These are phyloP conservation scores for Reticulitermes lucifugus DNA, from an alignment of 2,888 invertebrate species.

Conservation along the genomic window DNA sequence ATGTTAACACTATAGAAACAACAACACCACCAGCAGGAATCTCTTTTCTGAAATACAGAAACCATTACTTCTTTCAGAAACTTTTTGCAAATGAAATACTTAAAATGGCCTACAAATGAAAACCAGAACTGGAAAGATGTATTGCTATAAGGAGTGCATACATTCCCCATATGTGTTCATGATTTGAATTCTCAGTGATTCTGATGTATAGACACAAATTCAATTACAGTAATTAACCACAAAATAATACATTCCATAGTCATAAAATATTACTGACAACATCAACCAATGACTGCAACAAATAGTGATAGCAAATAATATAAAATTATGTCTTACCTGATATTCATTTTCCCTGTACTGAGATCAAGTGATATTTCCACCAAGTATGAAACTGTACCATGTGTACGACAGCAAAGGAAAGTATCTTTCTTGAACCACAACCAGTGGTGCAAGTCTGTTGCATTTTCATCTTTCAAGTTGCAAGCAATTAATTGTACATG, in stretches of 20 bases:
- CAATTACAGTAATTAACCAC: too few relatives aligned
- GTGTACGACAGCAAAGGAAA: slow-evolving; percentile 62
- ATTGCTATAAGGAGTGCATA: too few relatives aligned
- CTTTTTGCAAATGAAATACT: too few relatives aligned
- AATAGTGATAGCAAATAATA: not conserved
- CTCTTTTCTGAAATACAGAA: slow-evolving; percentile 54
- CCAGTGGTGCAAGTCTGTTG: slow-evolving; percentile 65
- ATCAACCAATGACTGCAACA: too few relatives aligned
- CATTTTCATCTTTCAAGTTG: not conserved
- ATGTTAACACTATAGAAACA: slow-evolving; percentile 58
- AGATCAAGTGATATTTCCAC: slow-evolving; percentile 7
- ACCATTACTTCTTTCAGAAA: too few relatives aligned
- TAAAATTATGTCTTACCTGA: slow-evolving; percentile 55
- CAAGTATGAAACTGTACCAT: slow-evolving; percentile 55
- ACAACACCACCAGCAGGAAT: slow-evolving; percentile 58
- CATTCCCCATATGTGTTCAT: too few relatives aligned
- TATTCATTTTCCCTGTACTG: slow-evolving; percentile 47
- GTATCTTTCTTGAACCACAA: slow-evolving; percentile 67
- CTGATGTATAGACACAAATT: too few relatives aligned
- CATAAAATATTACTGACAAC: too few relatives aligned
- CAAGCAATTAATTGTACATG: not conserved
- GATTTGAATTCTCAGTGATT: too few relatives aligned
- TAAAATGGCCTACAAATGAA: too few relatives aligned
- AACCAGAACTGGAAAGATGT: too few relatives aligned
- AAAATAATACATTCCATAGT: too few relatives aligned